phyloP scores from a whole-genome alignment of 2,797 vertebrate genomes.

The Sebastiscus albofasciatus region DNA sequence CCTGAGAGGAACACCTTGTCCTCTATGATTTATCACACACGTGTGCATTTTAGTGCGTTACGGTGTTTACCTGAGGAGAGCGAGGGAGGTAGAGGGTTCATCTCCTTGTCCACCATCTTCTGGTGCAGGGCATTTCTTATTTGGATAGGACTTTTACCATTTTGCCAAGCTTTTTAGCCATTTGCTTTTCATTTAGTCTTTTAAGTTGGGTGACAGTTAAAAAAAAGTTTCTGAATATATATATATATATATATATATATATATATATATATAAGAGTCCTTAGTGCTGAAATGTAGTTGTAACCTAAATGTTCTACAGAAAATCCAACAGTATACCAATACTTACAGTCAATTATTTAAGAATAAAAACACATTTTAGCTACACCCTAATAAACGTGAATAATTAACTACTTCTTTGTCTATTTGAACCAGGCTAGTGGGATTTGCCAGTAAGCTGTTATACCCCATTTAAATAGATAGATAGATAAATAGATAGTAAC shows the following conservation, averaged over 20 bases:
- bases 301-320: background rate
- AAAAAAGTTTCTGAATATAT: no score
- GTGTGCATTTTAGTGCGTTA: background rate
- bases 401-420: background rate
- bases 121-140: slow-evolving; percentile 87
- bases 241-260: no score
- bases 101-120: slow-evolving; percentile 99
- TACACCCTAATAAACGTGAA: background rate
- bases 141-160: no score
- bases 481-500: no score
- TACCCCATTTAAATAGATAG: background rate
- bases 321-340: background rate
- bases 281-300: background rate
- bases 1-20: background rate
- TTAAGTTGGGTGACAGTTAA: no score
- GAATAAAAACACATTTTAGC: background rate
- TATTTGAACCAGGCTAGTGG: background rate
- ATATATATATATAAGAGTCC: background rate
- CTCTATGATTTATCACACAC: background rate
- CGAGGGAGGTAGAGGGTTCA: slow-evolving; percentile 95
- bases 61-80: slow-evolving; percentile 88
- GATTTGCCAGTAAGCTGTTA: background rate
- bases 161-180: no score
- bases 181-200: no score
- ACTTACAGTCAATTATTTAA: background rate